phyloP scores from a whole-genome alignment of 2,113 vertebrate species.

The Osmerus mordax region DNA sequence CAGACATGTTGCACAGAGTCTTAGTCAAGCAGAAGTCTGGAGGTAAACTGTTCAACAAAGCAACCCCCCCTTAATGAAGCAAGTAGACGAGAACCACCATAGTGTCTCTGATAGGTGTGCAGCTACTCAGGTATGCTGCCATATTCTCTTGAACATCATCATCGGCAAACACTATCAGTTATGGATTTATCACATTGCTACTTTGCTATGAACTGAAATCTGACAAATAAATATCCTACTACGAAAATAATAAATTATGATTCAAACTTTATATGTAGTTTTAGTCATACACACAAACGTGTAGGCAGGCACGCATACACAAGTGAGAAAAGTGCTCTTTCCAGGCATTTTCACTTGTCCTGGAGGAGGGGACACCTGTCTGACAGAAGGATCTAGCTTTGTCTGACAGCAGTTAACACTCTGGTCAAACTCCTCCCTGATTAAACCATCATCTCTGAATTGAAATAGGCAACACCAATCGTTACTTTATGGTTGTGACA shows the following conservation, averaged over 20 bases:
- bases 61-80: background rate
- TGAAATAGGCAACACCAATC: conserved; percentile 64
- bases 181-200: too few relatives aligned
- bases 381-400: conserved; percentile 22
- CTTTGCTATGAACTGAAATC: too few relatives aligned
- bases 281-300: background rate
- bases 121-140: too few relatives aligned
- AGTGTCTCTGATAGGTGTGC: too few relatives aligned
- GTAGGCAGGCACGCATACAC: conserved; percentile 4
- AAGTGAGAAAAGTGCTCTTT: background rate
- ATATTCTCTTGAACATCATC: too few relatives aligned
- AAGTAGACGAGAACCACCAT: too few relatives aligned
- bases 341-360: conserved; percentile 24
- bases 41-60: conserved; percentile 39
- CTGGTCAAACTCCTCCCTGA: conserved; percentile 72
- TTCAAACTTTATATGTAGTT: background rate
- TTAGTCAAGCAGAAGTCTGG: conserved; percentile 39
- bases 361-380: conserved; percentile 30
- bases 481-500: conserved; percentile 60
- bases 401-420: conserved; percentile 27
- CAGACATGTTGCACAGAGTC: conserved; percentile 44
- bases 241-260: background rate
- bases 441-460: conserved; percentile 79
- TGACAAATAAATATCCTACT: too few relatives aligned
- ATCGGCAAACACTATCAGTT: too few relatives aligned